Evolutionary conservation across 2,888 invertebrate species (phyloP).

Genomic region (Aporophyla nigra): DNA sequence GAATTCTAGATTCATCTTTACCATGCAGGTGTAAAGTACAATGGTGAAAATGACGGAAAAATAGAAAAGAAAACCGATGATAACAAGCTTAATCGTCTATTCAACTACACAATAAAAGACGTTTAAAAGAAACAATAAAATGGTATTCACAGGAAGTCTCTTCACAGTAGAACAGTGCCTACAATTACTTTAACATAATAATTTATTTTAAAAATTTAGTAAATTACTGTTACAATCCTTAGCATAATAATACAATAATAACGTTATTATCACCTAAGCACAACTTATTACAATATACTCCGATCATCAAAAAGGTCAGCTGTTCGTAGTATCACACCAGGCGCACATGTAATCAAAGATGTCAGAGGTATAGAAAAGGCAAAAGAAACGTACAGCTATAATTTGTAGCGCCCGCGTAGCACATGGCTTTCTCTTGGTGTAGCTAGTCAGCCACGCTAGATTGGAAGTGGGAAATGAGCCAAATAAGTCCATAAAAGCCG

Average conservation of each 20-base stretch:
- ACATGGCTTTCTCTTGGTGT: neutral
- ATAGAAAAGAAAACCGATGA: constrained; percentile 23
- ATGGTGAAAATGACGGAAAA: constrained; percentile 46
- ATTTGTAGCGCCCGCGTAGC: constrained; percentile 44
- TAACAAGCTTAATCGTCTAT: constrained; percentile 47
- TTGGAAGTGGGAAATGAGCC: neutral
- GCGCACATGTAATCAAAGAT: constrained; percentile 48
- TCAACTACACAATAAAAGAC: constrained; percentile 50
- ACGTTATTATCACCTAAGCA: no score
- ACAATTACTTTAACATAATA: neutral
- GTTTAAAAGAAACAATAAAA: constrained; percentile 32
- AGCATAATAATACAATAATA: no score
- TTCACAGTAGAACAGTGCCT: neutral
- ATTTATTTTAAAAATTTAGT: neutral
- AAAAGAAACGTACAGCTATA: constrained; percentile 6
- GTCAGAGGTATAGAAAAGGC: constrained; percentile 7
- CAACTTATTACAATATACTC: no score
- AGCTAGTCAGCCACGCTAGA: neutral
- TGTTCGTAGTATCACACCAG: constrained; percentile 46
- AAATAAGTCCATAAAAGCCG: neutral
- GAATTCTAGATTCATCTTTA: constrained; percentile 3
- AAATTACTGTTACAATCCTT: no score
- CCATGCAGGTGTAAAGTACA: constrained; percentile 59
- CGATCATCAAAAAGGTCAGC: constrained; percentile 46
- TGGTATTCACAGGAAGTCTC: constrained; percentile 1